A percentile compares a stretch with the other conserved stretches of the same genome.
Conservation (phyloP, 2,888 invertebrate genomes). For the Heteromyza rotundicornis region DNA sequence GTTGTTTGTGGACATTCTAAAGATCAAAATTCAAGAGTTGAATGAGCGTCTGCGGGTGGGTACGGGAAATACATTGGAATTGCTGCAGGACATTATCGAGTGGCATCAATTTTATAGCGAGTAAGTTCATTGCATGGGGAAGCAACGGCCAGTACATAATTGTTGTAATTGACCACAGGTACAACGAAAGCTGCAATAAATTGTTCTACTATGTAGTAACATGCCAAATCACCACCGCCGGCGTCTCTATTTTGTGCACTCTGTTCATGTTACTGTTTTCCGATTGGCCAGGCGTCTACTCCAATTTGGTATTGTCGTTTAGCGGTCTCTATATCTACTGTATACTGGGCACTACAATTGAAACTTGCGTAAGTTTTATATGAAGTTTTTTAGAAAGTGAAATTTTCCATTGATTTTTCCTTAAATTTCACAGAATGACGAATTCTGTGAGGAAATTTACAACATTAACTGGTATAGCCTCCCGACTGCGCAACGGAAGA, state of each 20-base stretch:
- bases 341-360: slow-evolving; percentile 41
- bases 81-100: slow-evolving; percentile 30
- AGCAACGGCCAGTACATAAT: neutral
- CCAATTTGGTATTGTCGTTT: slow-evolving; percentile 32
- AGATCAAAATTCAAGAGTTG: slow-evolving; percentile 32
- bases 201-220: slow-evolving; percentile 29
- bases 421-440: slow-evolving; percentile 36
- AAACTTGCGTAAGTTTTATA: slow-evolving; percentile 34
- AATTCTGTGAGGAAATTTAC: slow-evolving; percentile 35
- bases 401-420: too few relatives aligned
- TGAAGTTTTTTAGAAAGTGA: neutral
- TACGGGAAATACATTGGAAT: too few relatives aligned
- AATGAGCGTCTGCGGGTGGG: too few relatives aligned
- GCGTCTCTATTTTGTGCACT: slow-evolving; percentile 36
- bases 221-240: slow-evolving; percentile 31
- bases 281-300: slow-evolving; percentile 40
- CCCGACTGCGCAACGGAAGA: slow-evolving; percentile 28
- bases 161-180: slow-evolving; percentile 26
- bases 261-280: slow-evolving; percentile 36
- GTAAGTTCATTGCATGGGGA: slow-evolving; percentile 13
- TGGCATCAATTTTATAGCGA: slow-evolving; percentile 38
- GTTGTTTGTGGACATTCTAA: slow-evolving; percentile 37
- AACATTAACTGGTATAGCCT: slow-evolving; percentile 38
- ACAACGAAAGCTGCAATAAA: slow-evolving; percentile 32
- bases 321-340: slow-evolving; percentile 41